phyloP scores from a whole-genome alignment of 2,113 vertebrate species.

The Antechinus flavipes region DNA sequence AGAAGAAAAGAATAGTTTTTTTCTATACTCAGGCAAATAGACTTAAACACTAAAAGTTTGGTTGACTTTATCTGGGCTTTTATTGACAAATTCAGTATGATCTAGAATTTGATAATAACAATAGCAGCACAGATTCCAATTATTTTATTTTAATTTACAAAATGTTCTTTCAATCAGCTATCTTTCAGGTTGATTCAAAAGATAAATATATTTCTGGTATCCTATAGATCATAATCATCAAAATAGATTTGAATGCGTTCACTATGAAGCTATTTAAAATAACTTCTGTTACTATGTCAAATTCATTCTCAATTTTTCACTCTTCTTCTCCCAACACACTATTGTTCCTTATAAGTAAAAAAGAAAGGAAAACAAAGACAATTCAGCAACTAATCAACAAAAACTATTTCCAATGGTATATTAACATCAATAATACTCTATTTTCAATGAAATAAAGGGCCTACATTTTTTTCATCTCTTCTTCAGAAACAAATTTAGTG shows the following conservation, averaged over 20 bases:
- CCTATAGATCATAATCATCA: background rate
- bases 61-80: constrained; percentile 9
- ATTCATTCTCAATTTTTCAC: background rate
- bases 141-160: constrained; percentile 17
- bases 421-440: too few relatives aligned
- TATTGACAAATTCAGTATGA: constrained; percentile 41
- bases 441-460: too few relatives aligned
- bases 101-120: constrained; percentile 36
- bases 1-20: background rate
- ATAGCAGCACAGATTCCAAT: background rate
- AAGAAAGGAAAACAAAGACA: too few relatives aligned
- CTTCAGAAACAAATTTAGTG: background rate
- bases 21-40: background rate
- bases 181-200: constrained; percentile 17
- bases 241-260: constrained; percentile 33
- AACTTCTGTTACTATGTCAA: constrained; percentile 19
- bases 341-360: too few relatives aligned
- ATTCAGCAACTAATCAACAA: too few relatives aligned
- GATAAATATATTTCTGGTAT: constrained; percentile 27
- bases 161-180: constrained; percentile 10
- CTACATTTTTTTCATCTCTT: background rate
- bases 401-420: too few relatives aligned
- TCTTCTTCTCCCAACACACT: too few relatives aligned
- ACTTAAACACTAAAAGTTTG: constrained; percentile 14
- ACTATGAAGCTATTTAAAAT: constrained; percentile 24